phyloP scores from a whole-genome alignment of 2,113 vertebrate genomes.

The Oceanites oceanicus region DNA sequence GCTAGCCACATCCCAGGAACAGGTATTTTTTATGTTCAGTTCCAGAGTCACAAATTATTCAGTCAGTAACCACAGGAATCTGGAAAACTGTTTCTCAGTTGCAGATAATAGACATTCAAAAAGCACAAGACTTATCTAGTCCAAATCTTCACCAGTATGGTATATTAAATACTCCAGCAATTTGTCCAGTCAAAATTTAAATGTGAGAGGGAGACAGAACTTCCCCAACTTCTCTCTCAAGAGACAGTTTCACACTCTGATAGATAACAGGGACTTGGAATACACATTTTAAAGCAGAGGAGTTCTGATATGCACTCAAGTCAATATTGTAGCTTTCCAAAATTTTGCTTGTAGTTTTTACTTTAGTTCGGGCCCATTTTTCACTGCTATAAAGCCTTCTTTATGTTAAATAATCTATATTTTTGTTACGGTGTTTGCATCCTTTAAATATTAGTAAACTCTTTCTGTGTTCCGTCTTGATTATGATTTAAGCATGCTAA shows the following conservation, averaged over 20 bases:
- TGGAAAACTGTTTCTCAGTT: neutral
- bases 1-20: neutral
- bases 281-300: neutral
- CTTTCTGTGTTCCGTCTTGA: neutral
- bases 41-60: neutral
- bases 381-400: neutral
- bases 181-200: neutral
- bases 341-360: neutral
- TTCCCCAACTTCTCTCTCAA: neutral
- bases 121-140: neutral
- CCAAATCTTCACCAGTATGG: neutral
- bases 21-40: neutral
- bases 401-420: neutral
- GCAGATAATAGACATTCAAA: neutral
- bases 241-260: neutral
- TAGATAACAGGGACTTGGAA: neutral
- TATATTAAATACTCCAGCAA: neutral
- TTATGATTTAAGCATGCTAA: neutral
- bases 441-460: neutral
- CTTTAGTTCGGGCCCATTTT: neutral
- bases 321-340: neutral
- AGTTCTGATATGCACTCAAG: neutral
- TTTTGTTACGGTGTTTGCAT: neutral
- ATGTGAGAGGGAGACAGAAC: neutral
- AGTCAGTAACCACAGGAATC: neutral